Conservation (phyloP, 2,888 invertebrate genomes). For the Meganola albula region DNA sequence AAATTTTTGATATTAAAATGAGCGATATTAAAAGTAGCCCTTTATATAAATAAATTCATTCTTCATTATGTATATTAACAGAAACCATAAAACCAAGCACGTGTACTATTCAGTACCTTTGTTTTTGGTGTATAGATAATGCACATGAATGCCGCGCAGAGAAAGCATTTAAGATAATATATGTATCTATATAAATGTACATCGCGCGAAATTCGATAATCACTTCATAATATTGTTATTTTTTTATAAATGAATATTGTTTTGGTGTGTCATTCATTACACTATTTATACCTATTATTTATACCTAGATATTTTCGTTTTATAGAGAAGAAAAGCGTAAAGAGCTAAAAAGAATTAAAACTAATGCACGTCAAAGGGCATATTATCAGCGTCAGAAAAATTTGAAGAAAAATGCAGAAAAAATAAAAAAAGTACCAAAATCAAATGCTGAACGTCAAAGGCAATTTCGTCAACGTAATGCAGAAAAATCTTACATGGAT, state of each 20-base stretch:
- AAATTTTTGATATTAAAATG: neutral
- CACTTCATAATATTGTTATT: too few relatives aligned
- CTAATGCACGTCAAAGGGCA: slow-evolving; percentile 24
- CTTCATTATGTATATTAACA: neutral
- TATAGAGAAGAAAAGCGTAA: slow-evolving; percentile 9
- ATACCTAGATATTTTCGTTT: too few relatives aligned
- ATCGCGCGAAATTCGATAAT: too few relatives aligned
- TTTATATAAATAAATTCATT: neutral
- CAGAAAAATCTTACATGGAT: slow-evolving; percentile 30
- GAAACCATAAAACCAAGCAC: neutral
- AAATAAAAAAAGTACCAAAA: slow-evolving; percentile 27
- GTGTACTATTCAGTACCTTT: neutral
- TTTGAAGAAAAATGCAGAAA: slow-evolving; percentile 8
- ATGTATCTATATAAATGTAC: too few relatives aligned
- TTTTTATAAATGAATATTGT: too few relatives aligned
- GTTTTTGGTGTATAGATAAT: too few relatives aligned
- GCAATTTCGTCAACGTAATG: slow-evolving; percentile 33
- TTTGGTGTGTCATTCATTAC: too few relatives aligned
- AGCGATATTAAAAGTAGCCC: neutral
- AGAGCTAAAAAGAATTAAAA: slow-evolving; percentile 19
- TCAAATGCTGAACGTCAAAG: slow-evolving; percentile 35
- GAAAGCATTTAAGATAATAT: too few relatives aligned
- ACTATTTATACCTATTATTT: too few relatives aligned
- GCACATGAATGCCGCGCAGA: too few relatives aligned
- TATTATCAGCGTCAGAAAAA: slow-evolving; percentile 23